These are phyloP conservation scores for Lochmaea capreae DNA, from an alignment of 2,888 invertebrate species.

Conservation along the genomic window DNA sequence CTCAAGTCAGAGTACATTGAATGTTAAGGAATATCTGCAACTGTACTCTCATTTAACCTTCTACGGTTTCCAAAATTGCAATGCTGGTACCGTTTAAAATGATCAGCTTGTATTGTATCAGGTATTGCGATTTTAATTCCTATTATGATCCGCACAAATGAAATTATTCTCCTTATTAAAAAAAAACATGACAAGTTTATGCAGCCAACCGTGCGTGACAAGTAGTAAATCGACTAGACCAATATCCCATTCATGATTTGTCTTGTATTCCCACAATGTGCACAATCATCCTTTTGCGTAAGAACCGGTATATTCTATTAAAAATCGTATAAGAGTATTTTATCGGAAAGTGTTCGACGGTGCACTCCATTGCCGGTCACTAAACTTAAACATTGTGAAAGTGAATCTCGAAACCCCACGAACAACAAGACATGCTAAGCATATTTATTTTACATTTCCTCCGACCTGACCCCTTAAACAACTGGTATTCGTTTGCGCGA, in stretches of 20 bases:
- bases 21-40: too few species aligned
- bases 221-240: too few species aligned
- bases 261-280: not conserved
- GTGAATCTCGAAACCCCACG: slow-evolving; percentile 11
- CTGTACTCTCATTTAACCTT: too few species aligned
- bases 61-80: too few species aligned
- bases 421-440: slow-evolving; percentile 11
- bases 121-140: too few species aligned
- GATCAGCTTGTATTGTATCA: too few species aligned
- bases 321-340: not conserved
- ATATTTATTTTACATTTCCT: slow-evolving; percentile 23
- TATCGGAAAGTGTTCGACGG: slow-evolving; percentile 9
- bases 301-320: not conserved
- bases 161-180: too few species aligned
- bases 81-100: too few species aligned
- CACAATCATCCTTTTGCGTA: not conserved
- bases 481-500: slow-evolving; percentile 3
- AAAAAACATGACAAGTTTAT: too few species aligned
- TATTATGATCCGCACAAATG: too few species aligned
- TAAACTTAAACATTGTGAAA: slow-evolving; percentile 23
- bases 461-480: slow-evolving; percentile 2
- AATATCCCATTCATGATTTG: not conserved
- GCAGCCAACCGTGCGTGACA: too few species aligned
- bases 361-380: slow-evolving; percentile 14
- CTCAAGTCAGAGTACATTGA: too few species aligned